A percentile compares a stretch with the other conserved stretches of the same genome.
Conservation (phyloP, 1,140 invertebrate genomes). For the Cheumatopsyche charites region DNA sequence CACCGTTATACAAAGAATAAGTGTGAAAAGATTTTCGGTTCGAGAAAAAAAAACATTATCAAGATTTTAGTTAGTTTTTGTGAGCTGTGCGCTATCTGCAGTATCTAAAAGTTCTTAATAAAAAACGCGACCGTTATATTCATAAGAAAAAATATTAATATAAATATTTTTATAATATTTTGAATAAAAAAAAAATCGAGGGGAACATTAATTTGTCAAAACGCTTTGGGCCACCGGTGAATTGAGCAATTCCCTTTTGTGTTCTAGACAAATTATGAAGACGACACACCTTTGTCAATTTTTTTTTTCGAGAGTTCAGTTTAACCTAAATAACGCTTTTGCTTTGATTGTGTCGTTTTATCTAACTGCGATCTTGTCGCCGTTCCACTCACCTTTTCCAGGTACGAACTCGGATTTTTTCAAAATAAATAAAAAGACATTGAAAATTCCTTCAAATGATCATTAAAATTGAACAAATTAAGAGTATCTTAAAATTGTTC, state of each 20-base stretch:
- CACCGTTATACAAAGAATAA: background rate
- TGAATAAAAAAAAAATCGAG: background rate
- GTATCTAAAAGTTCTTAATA: background rate
- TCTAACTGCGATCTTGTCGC: slow-evolving; percentile 42
- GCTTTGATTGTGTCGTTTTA: slow-evolving; percentile 40
- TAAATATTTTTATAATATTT: too few relatives aligned
- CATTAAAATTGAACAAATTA: background rate
- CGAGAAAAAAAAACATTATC: slow-evolving; percentile 15
- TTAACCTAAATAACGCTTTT: slow-evolving; percentile 32
- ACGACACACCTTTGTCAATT: slow-evolving; percentile 1
- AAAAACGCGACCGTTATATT: background rate
- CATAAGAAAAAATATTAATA: too few relatives aligned
- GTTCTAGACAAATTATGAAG: slow-evolving; percentile 42
- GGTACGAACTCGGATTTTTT: slow-evolving; percentile 14
- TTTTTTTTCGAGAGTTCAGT: slow-evolving; percentile 30
- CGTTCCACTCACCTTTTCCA: slow-evolving; percentile 20
- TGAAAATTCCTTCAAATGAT: background rate
- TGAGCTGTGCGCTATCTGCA: background rate
- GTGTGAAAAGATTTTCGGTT: slow-evolving; percentile 15
- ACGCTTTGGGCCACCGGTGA: slow-evolving; percentile 35
- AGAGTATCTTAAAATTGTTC: too few relatives aligned
- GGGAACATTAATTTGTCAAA: slow-evolving; percentile 42
- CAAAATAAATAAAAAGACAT: background rate
- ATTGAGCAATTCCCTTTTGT: slow-evolving; percentile 39
- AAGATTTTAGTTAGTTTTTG: slow-evolving; percentile 24